Percentiles rank a stretch among this genome's conserved stretches.
These are phyloP conservation scores for Austrofundulus limnaeus DNA, from an alignment of 2,113 vertebrate genomes.

Conservation along the genomic window DNA sequence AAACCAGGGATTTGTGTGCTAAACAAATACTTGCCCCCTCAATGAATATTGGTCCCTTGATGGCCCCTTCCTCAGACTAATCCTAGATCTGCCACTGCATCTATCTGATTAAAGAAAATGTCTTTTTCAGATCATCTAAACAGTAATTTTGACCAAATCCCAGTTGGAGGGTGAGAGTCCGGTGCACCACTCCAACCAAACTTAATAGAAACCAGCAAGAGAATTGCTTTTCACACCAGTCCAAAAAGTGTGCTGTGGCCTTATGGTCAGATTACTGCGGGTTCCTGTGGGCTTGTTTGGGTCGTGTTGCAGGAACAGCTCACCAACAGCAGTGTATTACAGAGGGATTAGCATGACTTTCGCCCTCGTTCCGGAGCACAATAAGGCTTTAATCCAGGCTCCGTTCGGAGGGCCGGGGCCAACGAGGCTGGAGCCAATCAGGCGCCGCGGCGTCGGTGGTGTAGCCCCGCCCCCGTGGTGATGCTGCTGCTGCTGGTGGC, in stretches of 20 bases:
- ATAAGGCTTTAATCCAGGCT: slow-evolving; percentile 67
- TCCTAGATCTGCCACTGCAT: no score
- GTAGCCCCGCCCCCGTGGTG: slow-evolving; percentile 39
- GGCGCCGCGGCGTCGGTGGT: slow-evolving; percentile 4
- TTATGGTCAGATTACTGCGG: slow-evolving; percentile 35
- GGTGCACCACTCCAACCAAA: slow-evolving; percentile 10
- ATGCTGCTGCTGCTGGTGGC: slow-evolving; percentile 72
- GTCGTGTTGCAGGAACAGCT: slow-evolving; percentile 44
- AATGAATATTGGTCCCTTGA: no score
- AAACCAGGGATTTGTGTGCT: no score
- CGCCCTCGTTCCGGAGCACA: slow-evolving; percentile 59
- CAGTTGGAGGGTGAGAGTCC: not conserved
- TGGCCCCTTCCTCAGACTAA: no score
- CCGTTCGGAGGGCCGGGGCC: slow-evolving; percentile 33
- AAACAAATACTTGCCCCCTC: no score
- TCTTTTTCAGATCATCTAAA: no score
- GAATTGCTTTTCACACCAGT: slow-evolving; percentile 24
- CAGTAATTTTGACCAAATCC: no score
- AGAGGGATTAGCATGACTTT: slow-evolving; percentile 67
- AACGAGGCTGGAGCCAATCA: slow-evolving; percentile 56
- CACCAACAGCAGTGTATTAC: slow-evolving; percentile 60
- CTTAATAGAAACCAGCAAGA: slow-evolving; percentile 26
- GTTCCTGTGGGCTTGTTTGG: slow-evolving; percentile 50
- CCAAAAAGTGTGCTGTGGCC: slow-evolving; percentile 24
- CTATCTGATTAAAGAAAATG: no score